These are phyloP conservation scores for Muntiacus reevesi DNA, from an alignment of 2,113 vertebrate species.

Conservation along the genomic window DNA sequence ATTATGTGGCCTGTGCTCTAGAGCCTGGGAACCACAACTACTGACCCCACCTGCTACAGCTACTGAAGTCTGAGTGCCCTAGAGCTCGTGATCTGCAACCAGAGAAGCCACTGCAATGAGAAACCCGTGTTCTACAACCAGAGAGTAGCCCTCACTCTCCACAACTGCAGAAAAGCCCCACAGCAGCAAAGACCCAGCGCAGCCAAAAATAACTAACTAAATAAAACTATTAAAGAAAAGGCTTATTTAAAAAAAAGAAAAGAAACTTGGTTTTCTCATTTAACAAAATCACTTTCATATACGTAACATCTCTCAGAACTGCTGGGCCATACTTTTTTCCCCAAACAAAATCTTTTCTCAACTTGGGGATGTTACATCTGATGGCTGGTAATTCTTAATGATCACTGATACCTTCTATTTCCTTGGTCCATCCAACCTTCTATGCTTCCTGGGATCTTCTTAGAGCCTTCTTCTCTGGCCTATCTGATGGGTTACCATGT, in stretches of 20 bases:
- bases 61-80: neutral
- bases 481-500: neutral
- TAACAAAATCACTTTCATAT: neutral
- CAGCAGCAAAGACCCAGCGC: neutral
- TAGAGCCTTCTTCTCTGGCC: neutral
- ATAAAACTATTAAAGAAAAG: neutral
- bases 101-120: neutral
- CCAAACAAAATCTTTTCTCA: neutral
- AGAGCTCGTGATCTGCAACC: neutral
- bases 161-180: neutral
- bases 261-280: neutral
- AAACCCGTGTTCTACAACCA: rapidly evolving
- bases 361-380: rapidly evolving
- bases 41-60: neutral
- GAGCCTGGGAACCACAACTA: neutral
- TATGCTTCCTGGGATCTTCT: neutral
- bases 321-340: neutral
- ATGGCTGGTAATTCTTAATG: neutral
- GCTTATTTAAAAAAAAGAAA: neutral
- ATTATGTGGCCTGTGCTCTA: neutral
- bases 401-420: rapidly evolving
- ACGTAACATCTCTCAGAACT: neutral
- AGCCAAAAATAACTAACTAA: neutral
- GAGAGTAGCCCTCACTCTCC: neutral
- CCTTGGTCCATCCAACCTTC: neutral